phyloP scores from a whole-genome alignment of 2,797 vertebrate genomes.

The Onychomys arenicola region DNA sequence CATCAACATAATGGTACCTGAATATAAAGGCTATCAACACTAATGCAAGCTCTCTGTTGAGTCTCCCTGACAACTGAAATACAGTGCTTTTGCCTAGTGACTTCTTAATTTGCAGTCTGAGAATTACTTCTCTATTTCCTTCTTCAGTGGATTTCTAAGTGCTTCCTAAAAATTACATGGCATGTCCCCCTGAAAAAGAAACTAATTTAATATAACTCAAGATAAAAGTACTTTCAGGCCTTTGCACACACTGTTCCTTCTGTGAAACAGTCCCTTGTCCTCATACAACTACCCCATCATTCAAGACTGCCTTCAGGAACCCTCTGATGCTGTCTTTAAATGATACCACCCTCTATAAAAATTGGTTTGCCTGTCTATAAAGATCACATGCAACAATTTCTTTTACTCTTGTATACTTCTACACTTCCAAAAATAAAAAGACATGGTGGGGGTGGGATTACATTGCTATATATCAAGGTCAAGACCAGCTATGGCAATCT shows the following conservation, averaged over 20 bases:
- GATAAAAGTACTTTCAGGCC: slow-evolving; percentile 39
- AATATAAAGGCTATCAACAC: slow-evolving; percentile 17
- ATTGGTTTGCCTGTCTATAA: slow-evolving; percentile 36
- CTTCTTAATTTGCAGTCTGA: slow-evolving; percentile 58
- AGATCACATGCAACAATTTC: slow-evolving; percentile 19
- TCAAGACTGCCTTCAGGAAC: slow-evolving; percentile 30
- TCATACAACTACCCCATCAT: slow-evolving; percentile 25
- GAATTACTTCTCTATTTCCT: slow-evolving; percentile 58
- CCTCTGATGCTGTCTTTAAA: background rate
- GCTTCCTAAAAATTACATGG: slow-evolving; percentile 64
- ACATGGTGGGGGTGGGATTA: background rate
- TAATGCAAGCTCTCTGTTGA: slow-evolving; percentile 30
- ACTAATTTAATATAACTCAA: slow-evolving; percentile 35
- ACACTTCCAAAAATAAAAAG: slow-evolving; percentile 9
- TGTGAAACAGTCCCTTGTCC: slow-evolving; percentile 30
- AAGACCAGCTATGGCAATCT: background rate
- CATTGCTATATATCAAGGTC: background rate
- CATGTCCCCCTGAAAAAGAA: slow-evolving; percentile 49
- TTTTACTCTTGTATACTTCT: slow-evolving; percentile 23
- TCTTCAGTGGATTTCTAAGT: slow-evolving; percentile 43
- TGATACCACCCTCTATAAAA: background rate
- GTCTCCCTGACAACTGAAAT: slow-evolving; percentile 37
- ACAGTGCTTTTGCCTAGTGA: background rate
- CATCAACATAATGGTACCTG: background rate
- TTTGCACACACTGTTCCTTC: slow-evolving; percentile 39